Base-by-base conservation (phyloP, 2,888 invertebrate species). In the Erebia palarica region DNA sequence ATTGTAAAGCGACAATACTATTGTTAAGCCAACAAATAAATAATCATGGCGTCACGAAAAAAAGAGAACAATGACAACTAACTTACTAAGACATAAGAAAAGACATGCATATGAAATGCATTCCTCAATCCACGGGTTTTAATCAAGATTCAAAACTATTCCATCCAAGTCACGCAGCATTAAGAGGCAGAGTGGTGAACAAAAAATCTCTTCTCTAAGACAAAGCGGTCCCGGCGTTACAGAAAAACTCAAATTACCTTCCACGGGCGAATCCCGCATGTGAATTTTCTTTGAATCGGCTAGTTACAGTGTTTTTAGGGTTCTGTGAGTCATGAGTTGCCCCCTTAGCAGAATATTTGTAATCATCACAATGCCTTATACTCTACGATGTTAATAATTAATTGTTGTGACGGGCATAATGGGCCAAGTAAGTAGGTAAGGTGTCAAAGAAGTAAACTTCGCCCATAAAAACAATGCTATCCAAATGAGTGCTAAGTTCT, bases 161-260 rank as follows among this genome's bases (percentile, higher is more conserved):
- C 55, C 69, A 63, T 65, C 77, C 70, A 75, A 69, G 68, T 65
- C 78, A 75, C 74, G 71, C 71, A 77, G 78, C 81, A 81, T 83
- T 82, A 82, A 85, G 83, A 86, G 81, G 78, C 81, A 79, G 76
- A 72, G 76, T 76, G 64, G 60, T 61, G 65, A 18, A 73, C 74
- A 72, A 81, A 85, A 90, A 86, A 83, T 82, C 81, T 60, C 76
- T 76, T 81, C 80, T 80, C 80, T 80, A 82, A 90, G 88, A 91
- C 91, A 88, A 89, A 89, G 90, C 86, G 86, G 81, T 82, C 78
- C 76, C 79, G 81, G 76, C 79, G 79, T 73, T 44, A 77, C 77
- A 86, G 86, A 91, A 92, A 92, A 92, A 92, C 88, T 84, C 86
- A 90, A 91, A 90, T 92, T 88, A 85, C 86, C 79, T 79, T 81